phyloP scores from a whole-genome alignment of 2,888 invertebrate genomes.

The Ochropleura plecta region DNA sequence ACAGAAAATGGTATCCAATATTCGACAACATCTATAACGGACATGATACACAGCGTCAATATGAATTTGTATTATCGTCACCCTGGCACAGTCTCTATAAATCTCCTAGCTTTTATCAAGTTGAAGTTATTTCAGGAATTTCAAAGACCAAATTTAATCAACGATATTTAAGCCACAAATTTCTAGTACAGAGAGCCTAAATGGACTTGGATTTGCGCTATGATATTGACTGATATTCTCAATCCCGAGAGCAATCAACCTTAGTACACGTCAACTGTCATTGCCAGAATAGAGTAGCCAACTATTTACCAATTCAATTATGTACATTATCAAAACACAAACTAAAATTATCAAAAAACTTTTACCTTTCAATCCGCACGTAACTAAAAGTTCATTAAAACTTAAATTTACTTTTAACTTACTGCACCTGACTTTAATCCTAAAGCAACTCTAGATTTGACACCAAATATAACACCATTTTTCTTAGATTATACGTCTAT shows the following conservation, averaged over 20 bases:
- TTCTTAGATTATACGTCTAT: neutral
- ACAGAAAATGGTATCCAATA: slow-evolving; percentile 7
- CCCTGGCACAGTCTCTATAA: neutral
- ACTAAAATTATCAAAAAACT: neutral
- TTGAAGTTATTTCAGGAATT: slow-evolving; percentile 32
- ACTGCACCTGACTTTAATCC: slow-evolving; percentile 7
- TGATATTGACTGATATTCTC: slow-evolving; percentile 1
- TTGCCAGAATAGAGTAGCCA: neutral
- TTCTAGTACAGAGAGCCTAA: neutral
- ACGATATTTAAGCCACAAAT: slow-evolving; percentile 21
- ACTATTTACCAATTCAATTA: neutral
- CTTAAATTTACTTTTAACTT: slow-evolving; percentile 18
- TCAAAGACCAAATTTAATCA: slow-evolving; percentile 46
- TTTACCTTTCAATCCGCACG: slow-evolving; percentile 9
- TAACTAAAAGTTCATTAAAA: slow-evolving; percentile 23
- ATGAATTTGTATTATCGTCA: slow-evolving; percentile 39
- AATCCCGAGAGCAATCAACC: neutral
- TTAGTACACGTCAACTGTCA: neutral
- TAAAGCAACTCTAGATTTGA: slow-evolving; percentile 18
- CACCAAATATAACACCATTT: neutral
- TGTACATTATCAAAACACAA: slow-evolving; percentile 4
- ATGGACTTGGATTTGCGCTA: neutral
- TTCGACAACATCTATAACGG: slow-evolving; percentile 6
- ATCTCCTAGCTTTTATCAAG: slow-evolving; percentile 15
- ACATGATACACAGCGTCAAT: slow-evolving; percentile 37